Base-by-base conservation (phyloP, 2,888 invertebrate species). In the Colostygia pectinataria region DNA sequence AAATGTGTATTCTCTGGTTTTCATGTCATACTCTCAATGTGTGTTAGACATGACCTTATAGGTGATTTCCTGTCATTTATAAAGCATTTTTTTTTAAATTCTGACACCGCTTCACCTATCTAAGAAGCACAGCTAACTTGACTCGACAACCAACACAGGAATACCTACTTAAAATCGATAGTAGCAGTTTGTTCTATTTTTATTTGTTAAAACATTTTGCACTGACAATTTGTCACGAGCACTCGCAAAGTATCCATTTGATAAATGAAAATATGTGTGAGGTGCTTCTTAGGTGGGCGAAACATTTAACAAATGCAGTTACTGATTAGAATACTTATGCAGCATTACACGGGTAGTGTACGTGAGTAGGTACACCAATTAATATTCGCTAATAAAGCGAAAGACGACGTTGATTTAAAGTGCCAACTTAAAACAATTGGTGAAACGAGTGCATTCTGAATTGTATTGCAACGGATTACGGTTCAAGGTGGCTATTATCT, bases 351-450 rank as follows among this genome's bases (percentile, higher is more conserved):
- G 34, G 23, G 45, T 43, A 43, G 12, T 18, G 34, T 25, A 36
- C 9, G 32, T 20, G 3, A 6, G 12, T 27, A 24, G n/a, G 12
- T 33, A 33, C 33, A 10, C 29, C 18, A 20, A 41, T 51, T 41
- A 32, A 36, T 45, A 41, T 41, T 31, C 41, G 36, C 47, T 31
- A 48, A 33, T 15, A 44, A 32, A 39, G 47, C 39, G 47, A 33
- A 53, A 47, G 42, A 39, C 46, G 24, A 27, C 28, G 40, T 33
- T 27, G 33, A 38, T 33, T 46, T 38, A 20, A 24, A n/a, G 36
- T 25, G 48, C 31, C 36, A 42, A 41, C 34, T 36, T 36, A 24
- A 36, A 40, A 29, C 28, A 34, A 29, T 34, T 31, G 14, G 14
- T 27, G 34, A 1, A 31, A 13, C 12, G n/a, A 4, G 9, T 36